phyloP scores from a whole-genome alignment of 2,797 vertebrate species.

The Fistularia tabacaria region DNA sequence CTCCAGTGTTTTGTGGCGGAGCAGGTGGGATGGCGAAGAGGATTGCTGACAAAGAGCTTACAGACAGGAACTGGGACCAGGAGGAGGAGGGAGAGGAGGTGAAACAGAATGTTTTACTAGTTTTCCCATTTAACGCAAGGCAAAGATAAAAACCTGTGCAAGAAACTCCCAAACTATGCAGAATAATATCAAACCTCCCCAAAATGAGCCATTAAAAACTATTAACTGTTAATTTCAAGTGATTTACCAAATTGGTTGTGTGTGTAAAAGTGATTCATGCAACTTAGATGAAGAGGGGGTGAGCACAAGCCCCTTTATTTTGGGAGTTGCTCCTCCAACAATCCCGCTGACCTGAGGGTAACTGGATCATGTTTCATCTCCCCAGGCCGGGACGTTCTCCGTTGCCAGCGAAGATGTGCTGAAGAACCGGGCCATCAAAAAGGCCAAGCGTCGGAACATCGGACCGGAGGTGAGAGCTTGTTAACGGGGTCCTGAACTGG shows the following conservation, averaged over 20 bases:
- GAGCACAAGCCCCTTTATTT: too few species aligned
- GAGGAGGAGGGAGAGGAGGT: slow-evolving; percentile 97
- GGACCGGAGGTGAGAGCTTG: slow-evolving; percentile 75
- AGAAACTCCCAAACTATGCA: too few species aligned
- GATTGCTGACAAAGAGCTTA: slow-evolving; percentile 94
- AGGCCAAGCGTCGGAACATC: slow-evolving; percentile 85
- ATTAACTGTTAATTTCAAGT: too few species aligned
- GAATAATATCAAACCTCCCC: too few species aligned
- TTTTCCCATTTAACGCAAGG: neutral
- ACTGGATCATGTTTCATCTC: neutral
- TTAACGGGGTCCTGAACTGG: too few species aligned
- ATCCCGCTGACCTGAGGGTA: too few species aligned
- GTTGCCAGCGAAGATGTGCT: slow-evolving; percentile 90
- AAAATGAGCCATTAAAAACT: too few species aligned
- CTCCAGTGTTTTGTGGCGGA: slow-evolving; percentile 6
- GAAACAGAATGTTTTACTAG: slow-evolving; percentile 13
- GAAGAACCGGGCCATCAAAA: slow-evolving; percentile 91
- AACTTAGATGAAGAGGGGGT: too few species aligned
- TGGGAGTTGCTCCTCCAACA: too few species aligned
- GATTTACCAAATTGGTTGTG: too few species aligned
- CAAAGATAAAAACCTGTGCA: too few species aligned
- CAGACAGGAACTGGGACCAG: slow-evolving; percentile 97
- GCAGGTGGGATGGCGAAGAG: slow-evolving; percentile 89
- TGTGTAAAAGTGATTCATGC: too few species aligned
- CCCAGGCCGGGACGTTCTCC: slow-evolving; percentile 89